Percentiles rank a stretch among this genome's conserved stretches.
Conservation (phyloP, 2,797 vertebrate genomes). For the Molossus alvarezi region DNA sequence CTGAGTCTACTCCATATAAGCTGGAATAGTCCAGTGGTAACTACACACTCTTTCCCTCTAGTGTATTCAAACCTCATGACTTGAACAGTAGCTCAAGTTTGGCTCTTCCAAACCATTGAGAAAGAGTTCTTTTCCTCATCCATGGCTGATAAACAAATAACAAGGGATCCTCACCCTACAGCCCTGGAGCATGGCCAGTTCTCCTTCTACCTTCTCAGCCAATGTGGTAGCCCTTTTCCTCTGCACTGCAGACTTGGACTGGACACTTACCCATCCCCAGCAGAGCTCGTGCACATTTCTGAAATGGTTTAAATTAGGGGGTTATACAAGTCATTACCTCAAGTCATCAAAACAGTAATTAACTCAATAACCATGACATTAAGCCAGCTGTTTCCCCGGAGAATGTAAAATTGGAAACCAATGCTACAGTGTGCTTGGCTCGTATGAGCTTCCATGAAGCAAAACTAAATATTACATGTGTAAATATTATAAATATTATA, state of each 20-base stretch:
- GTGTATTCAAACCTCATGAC: background rate
- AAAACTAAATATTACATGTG: conserved; percentile 34
- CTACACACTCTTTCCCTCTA: background rate
- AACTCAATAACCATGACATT: conserved; percentile 68
- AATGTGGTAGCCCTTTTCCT: background rate
- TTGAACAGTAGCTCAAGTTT: background rate
- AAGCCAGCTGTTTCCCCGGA: conserved; percentile 67
- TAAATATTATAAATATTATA: background rate
- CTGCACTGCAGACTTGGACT: background rate
- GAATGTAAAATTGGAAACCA: conserved; percentile 66
- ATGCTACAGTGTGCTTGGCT: background rate
- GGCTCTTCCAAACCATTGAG: background rate
- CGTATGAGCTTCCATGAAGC: conserved; percentile 5
- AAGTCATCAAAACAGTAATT: conserved; percentile 79
- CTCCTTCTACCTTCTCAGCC: background rate
- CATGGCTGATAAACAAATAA: background rate
- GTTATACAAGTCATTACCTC: conserved; percentile 64
- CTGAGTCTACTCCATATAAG: background rate
- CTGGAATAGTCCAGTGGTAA: background rate
- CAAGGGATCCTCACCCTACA: background rate
- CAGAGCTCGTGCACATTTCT: conserved; percentile 24
- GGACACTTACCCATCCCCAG: background rate
- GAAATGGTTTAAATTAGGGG: conserved; percentile 71
- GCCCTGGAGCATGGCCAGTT: fast-evolving
- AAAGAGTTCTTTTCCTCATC: background rate